Evolutionary conservation across 2,797 vertebrate genomes (phyloP), one percentile per base, ranked within the genome.

Genomic region (Eulemur albifrons): DNA sequence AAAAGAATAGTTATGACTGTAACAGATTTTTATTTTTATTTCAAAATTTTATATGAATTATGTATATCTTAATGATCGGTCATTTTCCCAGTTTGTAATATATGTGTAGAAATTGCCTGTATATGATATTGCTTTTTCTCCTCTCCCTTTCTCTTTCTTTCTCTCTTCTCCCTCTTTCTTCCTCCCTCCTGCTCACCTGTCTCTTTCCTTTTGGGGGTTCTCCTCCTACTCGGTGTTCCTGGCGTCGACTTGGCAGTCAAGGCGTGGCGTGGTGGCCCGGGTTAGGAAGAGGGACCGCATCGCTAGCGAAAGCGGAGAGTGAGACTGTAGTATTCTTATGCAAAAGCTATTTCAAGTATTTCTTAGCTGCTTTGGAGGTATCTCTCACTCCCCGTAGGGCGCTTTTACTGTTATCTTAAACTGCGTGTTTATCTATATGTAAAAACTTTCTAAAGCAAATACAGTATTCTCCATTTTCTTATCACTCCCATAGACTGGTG

Each of bases 1-100:
- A 99, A 99, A 99, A 99, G 99, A 99, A 99, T 99, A 99, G 99
- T 99, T 99, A 99, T 99, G 99, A 99, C 99, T 99, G 99, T 99
- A 99, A 99, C 99, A 99, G 99, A 99, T 99, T 99, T 99, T 99
- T 99, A 99, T 99, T 99, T 99, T 99, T 99, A 99, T 99, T 99
- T 99, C 99, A 99, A 99, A 99, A 99, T 99, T 99, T 99, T 99
- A 99, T 99, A 99, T 99, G 99, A 99, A 99, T 99, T 99, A 99
- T 99, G 99, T 99, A 99, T 99, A 99, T 99, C 99, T 99, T 99
- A 99, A 99, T 99, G 99, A 99, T 99, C 99, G 99, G 99, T 99
- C 99, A 99, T 99, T 99, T 99, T 99, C 99, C 99, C 99, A 99
- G 99, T 99, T 99, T 99, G 99, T 99, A 99, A 99, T 99, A 99